Percentiles rank a stretch among this genome's conserved stretches.
phyloP scores from a whole-genome alignment of 2,888 invertebrate species.

The Rhingia campestris region DNA sequence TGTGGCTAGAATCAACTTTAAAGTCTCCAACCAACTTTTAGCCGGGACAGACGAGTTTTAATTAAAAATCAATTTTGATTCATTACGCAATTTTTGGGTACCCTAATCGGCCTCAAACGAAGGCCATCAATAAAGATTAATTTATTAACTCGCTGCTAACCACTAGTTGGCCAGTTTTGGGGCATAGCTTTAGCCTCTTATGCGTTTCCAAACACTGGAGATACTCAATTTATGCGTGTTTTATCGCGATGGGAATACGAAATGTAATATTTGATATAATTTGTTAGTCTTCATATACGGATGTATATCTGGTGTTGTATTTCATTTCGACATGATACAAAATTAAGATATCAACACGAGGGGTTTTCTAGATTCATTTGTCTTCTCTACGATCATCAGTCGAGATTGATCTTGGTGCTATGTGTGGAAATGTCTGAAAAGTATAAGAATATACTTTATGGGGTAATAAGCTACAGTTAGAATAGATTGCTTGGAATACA shows the following conservation, averaged over 20 bases:
- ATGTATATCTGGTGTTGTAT: slow-evolving; percentile 37
- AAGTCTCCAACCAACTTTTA: neutral
- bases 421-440: slow-evolving; percentile 34
- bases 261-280: slow-evolving; percentile 38
- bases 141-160: slow-evolving; percentile 38
- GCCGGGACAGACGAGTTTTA: neutral
- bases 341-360: slow-evolving; percentile 47
- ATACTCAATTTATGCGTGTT: slow-evolving; percentile 37
- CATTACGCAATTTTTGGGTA: slow-evolving; percentile 1
- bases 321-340: slow-evolving; percentile 30
- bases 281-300: slow-evolving; percentile 9
- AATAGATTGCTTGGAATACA: neutral
- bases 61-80: slow-evolving; percentile 18
- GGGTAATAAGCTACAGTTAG: neutral
- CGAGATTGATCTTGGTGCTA: slow-evolving; percentile 50
- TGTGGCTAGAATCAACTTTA: slow-evolving; percentile 1
- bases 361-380: slow-evolving; percentile 7
- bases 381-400: slow-evolving; percentile 23
- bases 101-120: slow-evolving; percentile 25
- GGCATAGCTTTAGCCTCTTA: slow-evolving; percentile 23
- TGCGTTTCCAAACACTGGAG: slow-evolving; percentile 30
- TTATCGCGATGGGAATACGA: slow-evolving; percentile 32
- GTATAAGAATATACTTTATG: neutral
- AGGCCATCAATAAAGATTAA: slow-evolving; percentile 40
- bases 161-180: slow-evolving; percentile 10